These are phyloP conservation scores for Rotaria sp. DNA, from an alignment of 2,888 invertebrate species.

Conservation along the genomic window DNA sequence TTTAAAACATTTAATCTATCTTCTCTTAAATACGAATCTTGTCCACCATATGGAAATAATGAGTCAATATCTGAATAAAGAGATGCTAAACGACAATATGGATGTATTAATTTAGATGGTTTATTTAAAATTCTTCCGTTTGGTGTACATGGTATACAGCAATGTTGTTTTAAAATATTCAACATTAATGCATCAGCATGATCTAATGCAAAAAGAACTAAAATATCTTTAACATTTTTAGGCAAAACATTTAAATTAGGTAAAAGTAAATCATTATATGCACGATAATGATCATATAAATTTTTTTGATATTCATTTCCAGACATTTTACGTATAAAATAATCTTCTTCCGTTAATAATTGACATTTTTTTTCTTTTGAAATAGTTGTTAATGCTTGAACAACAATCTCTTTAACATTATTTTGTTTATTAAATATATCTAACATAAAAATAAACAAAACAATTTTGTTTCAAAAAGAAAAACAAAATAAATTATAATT, in stretches of 20 bases:
- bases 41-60: conserved; percentile 40
- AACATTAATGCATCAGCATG: conserved; percentile 37
- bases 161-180: conserved; percentile 38
- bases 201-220: conserved; percentile 40
- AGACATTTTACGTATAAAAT: conserved; percentile 34
- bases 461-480: neutral
- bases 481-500: neutral
- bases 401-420: neutral
- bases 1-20: conserved; percentile 39
- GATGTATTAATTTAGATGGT: conserved; percentile 40
- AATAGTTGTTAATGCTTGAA: conserved; percentile 1
- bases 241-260: conserved; percentile 38
- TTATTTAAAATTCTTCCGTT: conserved; percentile 35
- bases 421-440: conserved; percentile 27
- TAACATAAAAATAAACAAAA: neutral
- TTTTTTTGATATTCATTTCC: neutral
- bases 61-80: conserved; percentile 38
- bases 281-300: conserved; percentile 37
- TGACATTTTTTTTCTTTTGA: conserved; percentile 3
- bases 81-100: conserved; percentile 30
- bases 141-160: conserved; percentile 40
- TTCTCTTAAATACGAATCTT: conserved; percentile 36
- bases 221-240: conserved; percentile 36
- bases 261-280: conserved; percentile 39
- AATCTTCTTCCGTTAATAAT: conserved; percentile 35